Evolutionary conservation across 2,113 vertebrate species (phyloP).

Genomic region (Hypomesus transpacificus): DNA sequence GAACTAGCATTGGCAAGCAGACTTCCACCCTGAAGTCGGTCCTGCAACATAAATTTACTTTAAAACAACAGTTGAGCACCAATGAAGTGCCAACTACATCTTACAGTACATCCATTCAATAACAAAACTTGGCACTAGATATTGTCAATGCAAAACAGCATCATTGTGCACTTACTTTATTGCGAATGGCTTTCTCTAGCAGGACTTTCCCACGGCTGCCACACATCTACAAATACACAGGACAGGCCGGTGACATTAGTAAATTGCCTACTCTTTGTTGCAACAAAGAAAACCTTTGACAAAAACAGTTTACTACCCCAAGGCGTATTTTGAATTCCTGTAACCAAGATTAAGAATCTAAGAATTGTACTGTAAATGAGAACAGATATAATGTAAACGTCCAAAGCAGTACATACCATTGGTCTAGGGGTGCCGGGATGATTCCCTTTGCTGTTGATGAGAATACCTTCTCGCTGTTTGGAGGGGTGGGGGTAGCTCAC

Average conservation of each 20-base stretch:
- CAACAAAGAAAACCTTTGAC: not conserved
- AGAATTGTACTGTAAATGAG: not conserved
- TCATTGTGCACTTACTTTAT: conserved; percentile 71
- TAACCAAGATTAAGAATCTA: not conserved
- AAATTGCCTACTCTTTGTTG: not conserved
- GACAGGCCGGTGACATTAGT: not conserved
- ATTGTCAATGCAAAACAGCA: not conserved
- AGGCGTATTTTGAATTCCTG: too few relatives aligned
- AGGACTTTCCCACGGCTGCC: conserved; percentile 82
- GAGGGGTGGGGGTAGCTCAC: not conserved
- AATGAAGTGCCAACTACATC: too few relatives aligned
- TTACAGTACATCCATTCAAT: too few relatives aligned
- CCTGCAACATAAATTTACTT: conserved; percentile 55
- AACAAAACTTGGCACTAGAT: not conserved
- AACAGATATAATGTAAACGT: not conserved
- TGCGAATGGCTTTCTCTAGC: conserved; percentile 82
- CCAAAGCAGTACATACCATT: conserved; percentile 11
- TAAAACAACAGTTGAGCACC: not conserved
- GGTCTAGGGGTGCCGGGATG: conserved; percentile 43
- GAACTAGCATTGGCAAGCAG: conserved; percentile 73
- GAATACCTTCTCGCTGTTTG: conserved; percentile 32
- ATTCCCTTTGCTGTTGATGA: conserved; percentile 38
- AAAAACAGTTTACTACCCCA: not conserved
- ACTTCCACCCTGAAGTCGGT: conserved; percentile 65
- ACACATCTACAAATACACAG: conserved; percentile 61